phyloP scores from a whole-genome alignment of 2,113 vertebrate species.

The Erythrolamprus reginae region DNA sequence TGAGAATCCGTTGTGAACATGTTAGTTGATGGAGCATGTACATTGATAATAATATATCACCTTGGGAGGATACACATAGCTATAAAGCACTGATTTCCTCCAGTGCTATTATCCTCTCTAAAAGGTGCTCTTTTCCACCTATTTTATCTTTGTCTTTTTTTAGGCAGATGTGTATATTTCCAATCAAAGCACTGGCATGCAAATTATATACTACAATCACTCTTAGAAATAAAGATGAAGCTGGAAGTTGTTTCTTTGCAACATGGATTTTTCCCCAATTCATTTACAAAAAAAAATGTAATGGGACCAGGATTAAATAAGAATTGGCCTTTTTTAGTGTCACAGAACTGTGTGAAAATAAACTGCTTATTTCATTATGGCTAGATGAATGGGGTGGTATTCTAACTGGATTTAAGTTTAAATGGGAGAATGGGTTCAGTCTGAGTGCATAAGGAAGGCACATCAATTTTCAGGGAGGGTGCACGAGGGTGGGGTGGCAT shows the following conservation, averaged over 20 bases:
- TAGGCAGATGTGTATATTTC: neutral
- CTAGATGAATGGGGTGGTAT: neutral
- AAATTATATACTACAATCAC: neutral
- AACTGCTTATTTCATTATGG: neutral
- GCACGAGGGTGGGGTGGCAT: neutral
- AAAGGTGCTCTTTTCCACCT: neutral
- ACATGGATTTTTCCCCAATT: neutral
- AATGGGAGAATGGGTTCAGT: neutral
- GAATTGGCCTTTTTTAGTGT: neutral
- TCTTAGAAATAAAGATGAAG: neutral
- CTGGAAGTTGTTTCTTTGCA: neutral
- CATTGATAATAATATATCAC: neutral
- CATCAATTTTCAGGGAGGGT: neutral
- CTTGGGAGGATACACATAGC: neutral
- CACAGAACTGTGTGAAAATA: neutral
- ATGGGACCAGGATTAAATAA: neutral
- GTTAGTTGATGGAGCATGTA: neutral
- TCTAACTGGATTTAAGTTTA: neutral
- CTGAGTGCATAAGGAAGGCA: neutral
- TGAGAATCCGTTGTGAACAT: neutral
- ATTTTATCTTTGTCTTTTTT: neutral
- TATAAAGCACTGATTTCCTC: neutral
- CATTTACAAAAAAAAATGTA: neutral
- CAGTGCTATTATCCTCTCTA: neutral
- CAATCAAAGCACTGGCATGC: neutral